Conservation (phyloP, 2,888 invertebrate genomes). For the Chrysotoxum bicinctum region DNA sequence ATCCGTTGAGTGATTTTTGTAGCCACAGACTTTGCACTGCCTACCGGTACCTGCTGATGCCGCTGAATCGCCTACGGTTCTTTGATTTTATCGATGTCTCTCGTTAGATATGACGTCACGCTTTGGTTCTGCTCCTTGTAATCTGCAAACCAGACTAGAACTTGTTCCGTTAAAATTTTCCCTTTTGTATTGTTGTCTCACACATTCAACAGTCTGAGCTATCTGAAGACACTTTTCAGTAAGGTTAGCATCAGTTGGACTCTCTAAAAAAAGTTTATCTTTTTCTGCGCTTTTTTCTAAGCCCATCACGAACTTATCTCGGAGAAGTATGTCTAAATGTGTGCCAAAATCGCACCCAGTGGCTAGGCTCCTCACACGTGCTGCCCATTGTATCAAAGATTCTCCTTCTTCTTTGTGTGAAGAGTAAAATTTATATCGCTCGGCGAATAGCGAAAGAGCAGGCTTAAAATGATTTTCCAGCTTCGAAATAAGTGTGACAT, state of each 20-base stretch:
- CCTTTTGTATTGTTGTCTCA: background rate
- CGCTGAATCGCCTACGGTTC: background rate
- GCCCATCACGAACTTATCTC: too few relatives aligned
- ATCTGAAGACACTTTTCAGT: background rate
- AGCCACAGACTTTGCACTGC: conserved; percentile 22
- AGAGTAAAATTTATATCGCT: conserved; percentile 9
- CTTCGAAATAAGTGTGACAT: background rate
- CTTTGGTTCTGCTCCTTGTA: background rate
- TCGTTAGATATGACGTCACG: background rate
- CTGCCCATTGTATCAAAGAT: conserved; percentile 3
- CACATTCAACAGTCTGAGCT: background rate
- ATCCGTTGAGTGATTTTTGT: conserved; percentile 26
- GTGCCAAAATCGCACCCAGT: background rate
- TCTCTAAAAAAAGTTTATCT: background rate
- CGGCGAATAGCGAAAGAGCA: conserved; percentile 9
- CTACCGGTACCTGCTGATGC: conserved; percentile 8
- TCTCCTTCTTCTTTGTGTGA: conserved; percentile 2
- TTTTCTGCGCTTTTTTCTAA: too few relatives aligned
- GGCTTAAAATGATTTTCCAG: background rate
- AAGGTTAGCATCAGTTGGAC: background rate
- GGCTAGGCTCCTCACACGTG: background rate
- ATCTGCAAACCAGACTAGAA: background rate
- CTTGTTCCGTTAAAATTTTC: background rate
- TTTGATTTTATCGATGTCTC: background rate
- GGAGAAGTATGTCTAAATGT: too few relatives aligned